These are phyloP conservation scores for Ferrisia virgata DNA, from an alignment of 2,888 invertebrate species.

Conservation along the genomic window DNA sequence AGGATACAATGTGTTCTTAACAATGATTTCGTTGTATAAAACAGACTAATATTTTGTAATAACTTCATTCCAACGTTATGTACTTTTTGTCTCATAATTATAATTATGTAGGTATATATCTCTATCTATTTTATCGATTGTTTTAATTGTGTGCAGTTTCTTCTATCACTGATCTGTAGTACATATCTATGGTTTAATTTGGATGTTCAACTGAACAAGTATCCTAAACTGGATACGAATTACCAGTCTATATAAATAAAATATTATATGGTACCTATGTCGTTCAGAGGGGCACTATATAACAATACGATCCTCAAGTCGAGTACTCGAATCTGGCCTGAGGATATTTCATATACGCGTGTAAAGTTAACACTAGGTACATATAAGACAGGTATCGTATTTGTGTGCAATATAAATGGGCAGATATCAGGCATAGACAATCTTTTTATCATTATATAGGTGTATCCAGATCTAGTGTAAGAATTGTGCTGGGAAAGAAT, in stretches of 20 bases:
- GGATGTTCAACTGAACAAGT: not conserved
- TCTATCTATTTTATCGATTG: not conserved
- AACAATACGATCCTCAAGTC: not conserved
- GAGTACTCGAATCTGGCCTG: not conserved
- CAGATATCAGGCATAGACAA: not conserved
- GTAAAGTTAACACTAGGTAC: not conserved
- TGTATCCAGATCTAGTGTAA: no score
- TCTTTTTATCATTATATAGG: not conserved
- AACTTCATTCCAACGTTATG: slow-evolving; percentile 18
- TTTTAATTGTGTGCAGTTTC: not conserved
- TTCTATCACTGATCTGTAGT: not conserved
- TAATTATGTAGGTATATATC: no score
- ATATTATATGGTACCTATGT: slow-evolving; percentile 2
- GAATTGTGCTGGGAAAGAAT: not conserved
- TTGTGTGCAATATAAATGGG: not conserved
- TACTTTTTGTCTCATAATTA: not conserved
- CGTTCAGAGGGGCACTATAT: not conserved
- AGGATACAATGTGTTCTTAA: not conserved
- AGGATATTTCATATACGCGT: not conserved
- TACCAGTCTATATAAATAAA: not conserved
- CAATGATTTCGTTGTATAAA: not conserved
- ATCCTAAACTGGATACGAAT: slow-evolving; percentile 10
- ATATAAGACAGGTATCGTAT: no score
- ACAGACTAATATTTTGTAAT: slow-evolving; percentile 1
- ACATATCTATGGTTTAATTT: not conserved